Percentiles rank a stretch among this genome's conserved stretches.
phyloP scores from a whole-genome alignment of 2,888 invertebrate species.

The Drosophila buzzatii region DNA sequence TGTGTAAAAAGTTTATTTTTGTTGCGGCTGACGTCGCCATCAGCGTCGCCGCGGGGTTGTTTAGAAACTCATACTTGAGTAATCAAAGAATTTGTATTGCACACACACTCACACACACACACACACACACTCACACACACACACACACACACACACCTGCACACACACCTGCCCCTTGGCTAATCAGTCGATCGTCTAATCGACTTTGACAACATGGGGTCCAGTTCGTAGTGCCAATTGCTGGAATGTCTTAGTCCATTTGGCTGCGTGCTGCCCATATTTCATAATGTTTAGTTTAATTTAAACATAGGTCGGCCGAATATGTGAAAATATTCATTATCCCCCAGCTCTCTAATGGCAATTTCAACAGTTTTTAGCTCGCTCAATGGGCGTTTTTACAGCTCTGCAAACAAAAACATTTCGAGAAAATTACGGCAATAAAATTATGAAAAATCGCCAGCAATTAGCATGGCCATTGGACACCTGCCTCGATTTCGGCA shows the following conservation, averaged over 20 bases:
- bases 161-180: conserved; percentile 12
- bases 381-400: conserved; percentile 63
- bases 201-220: conserved; percentile 67
- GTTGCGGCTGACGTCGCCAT: conserved; percentile 34
- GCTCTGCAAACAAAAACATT: conserved; percentile 41
- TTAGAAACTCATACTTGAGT: conserved; percentile 55
- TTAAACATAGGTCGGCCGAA: conserved; percentile 33
- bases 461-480: conserved; percentile 47
- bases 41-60: not conserved
- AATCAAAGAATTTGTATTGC: conserved; percentile 35
- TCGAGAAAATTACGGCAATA: conserved; percentile 36
- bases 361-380: conserved; percentile 58
- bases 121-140: no score
- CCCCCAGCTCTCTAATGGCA: conserved; percentile 39
- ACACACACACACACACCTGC: not conserved
- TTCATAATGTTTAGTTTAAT: conserved; percentile 61
- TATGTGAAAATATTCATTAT: conserved; percentile 28
- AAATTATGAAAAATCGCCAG: conserved; percentile 60
- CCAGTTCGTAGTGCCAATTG: conserved; percentile 11
- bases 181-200: conserved; percentile 53
- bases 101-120: conserved; percentile 4
- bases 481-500: conserved; percentile 8
- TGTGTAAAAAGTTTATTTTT: conserved; percentile 80
- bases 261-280: conserved; percentile 18
- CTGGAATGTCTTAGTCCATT: not conserved